Evolutionary conservation across 2,797 vertebrate genomes (phyloP).

Genomic region (Galago senegalensis): DNA sequence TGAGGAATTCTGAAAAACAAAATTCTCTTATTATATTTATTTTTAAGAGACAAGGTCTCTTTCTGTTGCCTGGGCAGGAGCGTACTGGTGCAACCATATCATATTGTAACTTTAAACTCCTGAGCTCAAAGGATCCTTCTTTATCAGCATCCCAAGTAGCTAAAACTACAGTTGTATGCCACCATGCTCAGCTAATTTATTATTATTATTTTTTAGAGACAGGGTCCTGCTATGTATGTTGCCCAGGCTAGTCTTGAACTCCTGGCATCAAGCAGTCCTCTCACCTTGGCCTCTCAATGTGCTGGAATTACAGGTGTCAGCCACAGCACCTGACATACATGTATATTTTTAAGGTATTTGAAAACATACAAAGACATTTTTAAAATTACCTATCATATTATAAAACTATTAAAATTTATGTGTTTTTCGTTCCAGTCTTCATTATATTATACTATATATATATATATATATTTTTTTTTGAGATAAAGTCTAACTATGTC

Average conservation of each 20-base stretch:
- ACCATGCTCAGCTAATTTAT: neutral
- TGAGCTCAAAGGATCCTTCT: neutral
- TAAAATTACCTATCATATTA: slow-evolving; percentile 16
- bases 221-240: neutral
- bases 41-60: neutral
- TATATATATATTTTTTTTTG: no score
- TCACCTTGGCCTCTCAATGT: neutral
- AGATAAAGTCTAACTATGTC: no score
- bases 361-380: slow-evolving; percentile 37
- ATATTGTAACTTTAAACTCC: neutral
- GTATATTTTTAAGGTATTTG: slow-evolving; percentile 40
- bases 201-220: neutral
- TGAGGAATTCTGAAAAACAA: slow-evolving; percentile 51
- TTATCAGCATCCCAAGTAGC: neutral
- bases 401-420: slow-evolving; percentile 10
- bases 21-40: neutral
- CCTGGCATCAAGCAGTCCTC: neutral
- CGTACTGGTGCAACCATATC: neutral
- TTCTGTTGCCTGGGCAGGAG: neutral
- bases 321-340: neutral
- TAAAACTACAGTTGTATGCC: neutral
- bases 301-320: neutral
- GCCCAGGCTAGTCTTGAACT: neutral
- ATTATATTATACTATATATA: neutral
- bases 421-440: neutral